phyloP scores from a whole-genome alignment of 2,113 vertebrate species.

The Rutilus rutilus region DNA sequence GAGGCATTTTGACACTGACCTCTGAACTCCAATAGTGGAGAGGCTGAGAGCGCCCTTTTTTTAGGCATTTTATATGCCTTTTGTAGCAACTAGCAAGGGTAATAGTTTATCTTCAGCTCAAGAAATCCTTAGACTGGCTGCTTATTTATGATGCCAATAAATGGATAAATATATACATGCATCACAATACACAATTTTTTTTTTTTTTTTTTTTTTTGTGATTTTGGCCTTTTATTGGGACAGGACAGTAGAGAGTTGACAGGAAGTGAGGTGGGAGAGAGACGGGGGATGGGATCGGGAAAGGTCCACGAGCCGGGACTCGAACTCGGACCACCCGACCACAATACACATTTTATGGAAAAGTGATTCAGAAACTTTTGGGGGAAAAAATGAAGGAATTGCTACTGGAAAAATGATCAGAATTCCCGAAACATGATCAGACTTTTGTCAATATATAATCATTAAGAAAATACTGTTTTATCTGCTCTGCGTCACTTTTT shows the following conservation, averaged over 20 bases:
- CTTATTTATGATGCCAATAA: neutral
- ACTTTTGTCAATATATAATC: neutral
- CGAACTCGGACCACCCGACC: too few species aligned
- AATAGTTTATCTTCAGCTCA: neutral
- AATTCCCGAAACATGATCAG: neutral
- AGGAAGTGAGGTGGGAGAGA: too few species aligned
- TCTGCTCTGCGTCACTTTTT: too few species aligned
- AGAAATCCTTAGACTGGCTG: neutral
- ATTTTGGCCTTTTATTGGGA: too few species aligned
- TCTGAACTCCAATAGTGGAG: neutral
- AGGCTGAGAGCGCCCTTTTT: neutral
- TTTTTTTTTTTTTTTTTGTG: too few species aligned
- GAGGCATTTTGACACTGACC: slow-evolving; percentile 19
- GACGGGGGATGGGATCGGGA: too few species aligned
- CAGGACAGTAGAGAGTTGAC: too few species aligned
- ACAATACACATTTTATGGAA: neutral
- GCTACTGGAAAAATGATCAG: neutral
- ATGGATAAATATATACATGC: too few species aligned
- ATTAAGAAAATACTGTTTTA: neutral
- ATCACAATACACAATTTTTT: too few species aligned
- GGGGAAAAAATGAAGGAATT: neutral
- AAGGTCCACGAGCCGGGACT: too few species aligned
- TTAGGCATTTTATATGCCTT: neutral
- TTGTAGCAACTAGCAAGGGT: neutral
- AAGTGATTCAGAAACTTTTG: neutral